Evolutionary conservation across 2,888 invertebrate genomes (phyloP).

Genomic region (Lasioglossum morio): DNA sequence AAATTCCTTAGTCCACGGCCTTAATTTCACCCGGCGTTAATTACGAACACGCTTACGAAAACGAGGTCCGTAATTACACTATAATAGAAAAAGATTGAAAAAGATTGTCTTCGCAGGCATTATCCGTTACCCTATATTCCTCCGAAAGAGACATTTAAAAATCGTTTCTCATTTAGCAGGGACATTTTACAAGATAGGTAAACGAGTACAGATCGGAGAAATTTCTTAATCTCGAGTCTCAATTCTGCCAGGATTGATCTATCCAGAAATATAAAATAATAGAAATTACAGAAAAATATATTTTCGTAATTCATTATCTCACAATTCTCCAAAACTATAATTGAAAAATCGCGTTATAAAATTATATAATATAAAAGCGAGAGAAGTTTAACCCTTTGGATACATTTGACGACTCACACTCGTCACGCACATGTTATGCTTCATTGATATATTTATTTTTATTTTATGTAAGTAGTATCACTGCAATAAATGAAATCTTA

Average conservation of each 20-base stretch:
- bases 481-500: no score
- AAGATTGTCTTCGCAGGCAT: not conserved
- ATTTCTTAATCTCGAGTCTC: not conserved
- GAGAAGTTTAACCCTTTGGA: not conserved
- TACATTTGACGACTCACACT: no score
- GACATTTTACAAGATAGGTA: not conserved
- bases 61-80: not conserved
- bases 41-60: not conserved
- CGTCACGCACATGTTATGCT: no score
- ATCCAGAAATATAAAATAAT: no score
- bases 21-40: not conserved
- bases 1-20: not conserved
- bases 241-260: not conserved
- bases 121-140: not conserved
- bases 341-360: no score
- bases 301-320: no score
- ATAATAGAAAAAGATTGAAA: not conserved
- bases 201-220: not conserved
- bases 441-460: no score
- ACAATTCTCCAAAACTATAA: no score
- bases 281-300: no score
- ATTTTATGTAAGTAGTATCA: no score
- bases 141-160: not conserved
- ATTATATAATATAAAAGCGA: no score
- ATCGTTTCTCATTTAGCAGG: not conserved